phyloP scores from a whole-genome alignment of 1,140 invertebrate species.

The Heliconius eleuchia region DNA sequence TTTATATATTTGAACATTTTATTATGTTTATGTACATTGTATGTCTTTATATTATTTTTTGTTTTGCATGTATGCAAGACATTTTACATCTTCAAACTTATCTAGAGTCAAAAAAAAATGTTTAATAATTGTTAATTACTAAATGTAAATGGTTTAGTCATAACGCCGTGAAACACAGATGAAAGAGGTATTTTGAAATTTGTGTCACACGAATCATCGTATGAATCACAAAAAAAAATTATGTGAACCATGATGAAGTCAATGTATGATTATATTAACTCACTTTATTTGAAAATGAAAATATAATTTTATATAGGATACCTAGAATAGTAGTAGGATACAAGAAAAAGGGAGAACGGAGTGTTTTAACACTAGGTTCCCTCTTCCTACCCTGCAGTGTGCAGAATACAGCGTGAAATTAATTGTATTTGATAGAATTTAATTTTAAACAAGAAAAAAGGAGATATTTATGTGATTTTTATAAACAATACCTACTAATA shows the following conservation, averaged over 20 bases:
- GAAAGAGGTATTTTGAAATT: constrained; percentile 11
- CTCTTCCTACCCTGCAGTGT: too few species aligned
- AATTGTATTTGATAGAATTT: too few species aligned
- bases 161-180: background rate
- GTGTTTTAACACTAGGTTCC: too few species aligned
- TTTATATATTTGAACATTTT: background rate
- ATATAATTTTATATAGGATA: background rate
- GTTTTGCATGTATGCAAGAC: background rate
- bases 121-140: background rate
- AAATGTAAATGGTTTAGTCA: background rate
- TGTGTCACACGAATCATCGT: constrained; percentile 41
- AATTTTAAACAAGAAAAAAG: too few species aligned
- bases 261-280: background rate
- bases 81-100: too few species aligned
- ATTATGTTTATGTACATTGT: background rate
- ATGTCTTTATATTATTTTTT: background rate
- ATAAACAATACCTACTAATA: background rate
- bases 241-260: background rate
- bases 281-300: background rate
- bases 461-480: background rate
- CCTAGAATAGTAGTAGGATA: too few species aligned
- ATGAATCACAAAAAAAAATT: constrained; percentile 42
- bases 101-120: too few species aligned
- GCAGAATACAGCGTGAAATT: too few species aligned
- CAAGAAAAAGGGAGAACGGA: too few species aligned